phyloP scores from a whole-genome alignment of 2,797 vertebrate genomes.

The Enteromius fasciolatus region DNA sequence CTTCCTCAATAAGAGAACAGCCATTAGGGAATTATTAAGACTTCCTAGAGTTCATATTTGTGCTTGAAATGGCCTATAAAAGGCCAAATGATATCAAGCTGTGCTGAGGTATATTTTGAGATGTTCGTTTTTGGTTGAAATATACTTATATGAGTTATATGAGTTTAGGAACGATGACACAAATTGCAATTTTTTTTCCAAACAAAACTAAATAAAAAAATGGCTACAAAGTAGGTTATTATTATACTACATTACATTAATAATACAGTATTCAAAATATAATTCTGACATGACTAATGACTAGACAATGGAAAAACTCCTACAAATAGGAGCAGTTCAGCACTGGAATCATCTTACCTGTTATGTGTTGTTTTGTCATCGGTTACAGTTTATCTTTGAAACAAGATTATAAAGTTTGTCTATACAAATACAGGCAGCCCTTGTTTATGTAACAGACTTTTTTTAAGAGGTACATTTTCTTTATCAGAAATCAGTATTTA shows the following conservation, averaged over 20 bases:
- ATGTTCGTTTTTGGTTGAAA: constrained; percentile 57
- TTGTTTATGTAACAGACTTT: constrained; percentile 74
- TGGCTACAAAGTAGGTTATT: background rate
- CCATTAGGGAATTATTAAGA: constrained; percentile 74
- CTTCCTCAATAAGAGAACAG: constrained; percentile 63
- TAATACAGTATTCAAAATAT: background rate
- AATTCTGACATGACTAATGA: background rate
- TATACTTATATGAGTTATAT: constrained; percentile 25
- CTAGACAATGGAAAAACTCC: constrained; percentile 17
- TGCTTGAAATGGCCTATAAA: constrained; percentile 76
- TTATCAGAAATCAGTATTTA: constrained; percentile 75
- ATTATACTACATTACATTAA: background rate
- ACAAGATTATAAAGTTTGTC: constrained; percentile 65
- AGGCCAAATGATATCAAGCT: constrained; percentile 71
- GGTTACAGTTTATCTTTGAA: constrained; percentile 64
- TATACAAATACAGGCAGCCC: constrained; percentile 60
- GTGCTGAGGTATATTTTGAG: constrained; percentile 59
- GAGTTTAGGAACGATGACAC: constrained; percentile 12
- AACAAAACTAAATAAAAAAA: background rate
- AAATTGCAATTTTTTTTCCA: background rate
- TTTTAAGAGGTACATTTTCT: constrained; percentile 69
- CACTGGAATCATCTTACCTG: constrained; percentile 19
- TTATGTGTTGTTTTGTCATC: constrained; percentile 56
- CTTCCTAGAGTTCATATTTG: constrained; percentile 73
- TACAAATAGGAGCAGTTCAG: background rate